phyloP scores from a whole-genome alignment of 2,797 vertebrate species.

The Diceros bicornis region DNA sequence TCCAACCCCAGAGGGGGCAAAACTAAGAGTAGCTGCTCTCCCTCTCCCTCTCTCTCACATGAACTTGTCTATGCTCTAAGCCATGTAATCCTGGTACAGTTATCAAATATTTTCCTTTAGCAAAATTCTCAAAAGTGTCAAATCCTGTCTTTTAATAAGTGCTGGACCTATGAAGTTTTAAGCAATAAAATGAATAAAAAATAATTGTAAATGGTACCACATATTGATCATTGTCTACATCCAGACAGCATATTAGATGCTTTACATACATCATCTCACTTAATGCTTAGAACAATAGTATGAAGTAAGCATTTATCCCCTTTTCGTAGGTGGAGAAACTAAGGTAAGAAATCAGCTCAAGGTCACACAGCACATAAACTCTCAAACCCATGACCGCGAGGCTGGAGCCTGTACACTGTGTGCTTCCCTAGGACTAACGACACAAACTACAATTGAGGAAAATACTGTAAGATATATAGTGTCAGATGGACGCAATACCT shows the following conservation, averaged over 20 bases:
- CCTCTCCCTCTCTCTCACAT: not conserved
- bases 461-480: not conserved
- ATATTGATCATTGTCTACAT: not conserved
- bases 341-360: not conserved
- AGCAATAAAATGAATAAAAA: not conserved
- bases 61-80: not conserved
- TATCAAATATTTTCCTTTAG: not conserved
- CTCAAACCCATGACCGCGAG: not conserved
- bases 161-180: not conserved
- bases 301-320: not conserved
- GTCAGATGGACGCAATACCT: slow-evolving; percentile 75
- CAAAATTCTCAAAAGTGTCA: not conserved
- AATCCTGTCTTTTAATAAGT: not conserved
- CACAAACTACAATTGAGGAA: not conserved
- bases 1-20: not conserved
- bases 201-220: not conserved
- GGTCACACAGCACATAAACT: no score
- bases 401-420: not conserved
- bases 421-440: not conserved
- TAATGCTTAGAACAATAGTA: not conserved
- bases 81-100: not conserved
- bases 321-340: not conserved
- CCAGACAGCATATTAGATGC: not conserved
- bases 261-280: not conserved
- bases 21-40: not conserved